Evolutionary conservation across 1,140 invertebrate genomes (phyloP).

Genomic region (Bombus impatiens): DNA sequence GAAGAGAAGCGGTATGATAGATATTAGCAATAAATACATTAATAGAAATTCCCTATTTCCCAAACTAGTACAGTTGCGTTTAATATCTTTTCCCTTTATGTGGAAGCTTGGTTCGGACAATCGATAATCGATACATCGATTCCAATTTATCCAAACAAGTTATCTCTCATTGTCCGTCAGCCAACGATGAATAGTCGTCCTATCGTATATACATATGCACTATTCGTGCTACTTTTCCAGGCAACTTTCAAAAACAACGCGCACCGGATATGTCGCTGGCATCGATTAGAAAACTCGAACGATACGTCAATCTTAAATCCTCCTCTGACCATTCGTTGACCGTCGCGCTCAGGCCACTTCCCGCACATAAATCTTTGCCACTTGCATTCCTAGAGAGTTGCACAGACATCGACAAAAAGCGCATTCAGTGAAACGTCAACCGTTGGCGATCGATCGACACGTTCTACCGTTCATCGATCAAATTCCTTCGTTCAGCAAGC

Average conservation of each 20-base stretch:
- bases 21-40: too few relatives aligned
- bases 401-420: not conserved
- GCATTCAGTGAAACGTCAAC: conserved; percentile 30
- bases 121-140: not conserved
- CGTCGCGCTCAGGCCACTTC: not conserved
- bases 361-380: conserved; percentile 40
- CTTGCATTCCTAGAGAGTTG: conserved; percentile 13
- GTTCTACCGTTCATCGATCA: conserved; percentile 12
- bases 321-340: conserved; percentile 17
- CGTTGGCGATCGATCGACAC: not conserved
- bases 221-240: not conserved
- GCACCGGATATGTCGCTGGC: not conserved
- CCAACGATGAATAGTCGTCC: not conserved
- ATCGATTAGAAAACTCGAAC: conserved; percentile 31
- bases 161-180: not conserved
- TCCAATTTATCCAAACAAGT: not conserved
- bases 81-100: not conserved
- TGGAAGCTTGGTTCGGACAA: not conserved
- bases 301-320: conserved; percentile 8
- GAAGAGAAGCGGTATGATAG: too few relatives aligned
- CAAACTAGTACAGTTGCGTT: not conserved
- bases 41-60: not conserved
- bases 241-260: not conserved
- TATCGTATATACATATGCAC: not conserved
- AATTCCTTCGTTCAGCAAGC: not conserved